These are phyloP conservation scores for Mesopsocus fuscifrons DNA, from an alignment of 2,888 invertebrate genomes.

Conservation along the genomic window DNA sequence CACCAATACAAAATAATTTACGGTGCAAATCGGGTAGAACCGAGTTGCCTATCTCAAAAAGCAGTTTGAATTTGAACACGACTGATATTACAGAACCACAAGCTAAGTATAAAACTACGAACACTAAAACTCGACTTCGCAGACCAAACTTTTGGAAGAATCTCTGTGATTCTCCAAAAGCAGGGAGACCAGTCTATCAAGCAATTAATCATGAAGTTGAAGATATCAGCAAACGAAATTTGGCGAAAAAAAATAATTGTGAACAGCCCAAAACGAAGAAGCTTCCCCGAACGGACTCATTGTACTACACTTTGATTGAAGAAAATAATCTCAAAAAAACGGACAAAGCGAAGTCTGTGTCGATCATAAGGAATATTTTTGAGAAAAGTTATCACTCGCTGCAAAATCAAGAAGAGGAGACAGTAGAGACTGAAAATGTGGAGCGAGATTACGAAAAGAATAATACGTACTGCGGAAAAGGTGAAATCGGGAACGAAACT, in stretches of 20 bases:
- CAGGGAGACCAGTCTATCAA: neutral
- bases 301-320: conserved; percentile 2
- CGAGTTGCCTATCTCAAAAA: neutral
- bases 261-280: neutral
- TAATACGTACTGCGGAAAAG: too few species aligned
- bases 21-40: neutral
- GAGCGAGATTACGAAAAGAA: neutral
- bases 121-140: neutral
- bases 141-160: neutral
- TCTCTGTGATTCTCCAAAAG: neutral
- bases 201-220: neutral
- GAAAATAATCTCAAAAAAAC: neutral
- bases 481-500: too few species aligned
- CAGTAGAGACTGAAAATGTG: neutral
- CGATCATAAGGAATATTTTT: neutral
- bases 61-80: neutral
- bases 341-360: neutral
- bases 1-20: neutral
- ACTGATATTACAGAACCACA: neutral
- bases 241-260: neutral
- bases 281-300: neutral
- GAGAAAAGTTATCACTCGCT: neutral
- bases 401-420: neutral
- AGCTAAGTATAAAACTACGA: neutral
- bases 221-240: neutral